Evolutionary conservation across 64 coral and sea anemone genomes (phyloP).

Genomic region (Orbicella faveolata): DNA sequence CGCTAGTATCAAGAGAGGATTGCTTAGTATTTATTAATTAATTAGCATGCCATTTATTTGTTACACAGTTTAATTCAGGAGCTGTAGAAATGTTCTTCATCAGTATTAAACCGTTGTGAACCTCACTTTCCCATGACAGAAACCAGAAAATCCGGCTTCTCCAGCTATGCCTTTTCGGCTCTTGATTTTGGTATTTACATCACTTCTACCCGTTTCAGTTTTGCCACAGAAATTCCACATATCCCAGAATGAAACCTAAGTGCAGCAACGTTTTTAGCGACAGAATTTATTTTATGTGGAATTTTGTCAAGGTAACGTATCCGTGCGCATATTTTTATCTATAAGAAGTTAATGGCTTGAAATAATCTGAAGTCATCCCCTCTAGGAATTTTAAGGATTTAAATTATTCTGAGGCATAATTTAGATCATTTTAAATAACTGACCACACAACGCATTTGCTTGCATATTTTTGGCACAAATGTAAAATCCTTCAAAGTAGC

Average conservation of each 20-base stretch:
- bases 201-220: neutral
- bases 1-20: too few relatives aligned
- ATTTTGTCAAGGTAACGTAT: neutral
- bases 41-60: neutral
- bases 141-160: neutral
- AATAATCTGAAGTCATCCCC: constrained; percentile 36
- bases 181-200: neutral
- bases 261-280: neutral
- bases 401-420: neutral
- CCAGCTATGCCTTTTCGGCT: neutral
- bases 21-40: too few relatives aligned
- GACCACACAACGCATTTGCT: neutral
- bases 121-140: neutral
- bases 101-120: neutral
- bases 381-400: constrained; percentile 18
- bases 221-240: neutral
- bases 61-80: neutral
- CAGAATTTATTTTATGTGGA: neutral
- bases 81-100: neutral
- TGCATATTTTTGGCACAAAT: neutral
- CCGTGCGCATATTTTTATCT: constrained; percentile 3
- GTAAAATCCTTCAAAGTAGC: neutral
- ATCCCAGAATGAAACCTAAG: neutral
- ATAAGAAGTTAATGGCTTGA: constrained; percentile 21
- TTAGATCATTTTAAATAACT: neutral